Evolutionary conservation across 2,113 vertebrate genomes (phyloP), one percentile per base, ranked within the genome.

Genomic region (Gallinago undulata): DNA sequence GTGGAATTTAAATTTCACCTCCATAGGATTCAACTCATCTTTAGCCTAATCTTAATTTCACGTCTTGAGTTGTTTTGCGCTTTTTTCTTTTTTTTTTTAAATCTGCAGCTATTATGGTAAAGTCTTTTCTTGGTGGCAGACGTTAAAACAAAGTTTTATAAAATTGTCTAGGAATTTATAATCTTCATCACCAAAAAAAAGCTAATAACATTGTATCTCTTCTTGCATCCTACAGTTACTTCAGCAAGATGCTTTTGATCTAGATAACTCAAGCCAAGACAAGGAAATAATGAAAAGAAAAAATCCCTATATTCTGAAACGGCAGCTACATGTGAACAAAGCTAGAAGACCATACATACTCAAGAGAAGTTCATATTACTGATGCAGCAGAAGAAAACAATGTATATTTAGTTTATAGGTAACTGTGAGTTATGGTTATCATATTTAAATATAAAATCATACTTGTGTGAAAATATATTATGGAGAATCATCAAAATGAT

Each of bases 301-400:
- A 98, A 99, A 98, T 9, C 99, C 99, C 18, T 99, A 99, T 92
- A 99, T 99, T 96, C 98, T 99, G 96, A 99, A 99, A 97, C 97
- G 99, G 84, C 99, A 99, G 86, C 95, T 98, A 39, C 98, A 98
- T 84, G 98, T 97, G 86, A 98, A 98, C 97, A 99, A 99, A 97
- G 98, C 99, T 62, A 98, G 99, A 97, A 98, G 99, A 96, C 99
- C 99, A 22, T 99, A 99, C 97, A 99, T 99, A 95, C 98, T 99
- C 80, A 99, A 99, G 93, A 98, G 99, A 84, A 98, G 96, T 93
- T 97, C 98, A 72, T 97, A 98, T 97, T 99, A 99, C 98, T 99
- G 98, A 99, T 93, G 81, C 79, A 97, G 35, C 87, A 86, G 45
- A 88, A 84, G 83, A 83, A 94, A 81, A 63, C 85, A 83, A 63